Percentiles rank a stretch among this genome's conserved stretches.
Evolutionary conservation across 2,888 invertebrate genomes (phyloP).

Genomic region (Ichneumoninae sp.): DNA sequence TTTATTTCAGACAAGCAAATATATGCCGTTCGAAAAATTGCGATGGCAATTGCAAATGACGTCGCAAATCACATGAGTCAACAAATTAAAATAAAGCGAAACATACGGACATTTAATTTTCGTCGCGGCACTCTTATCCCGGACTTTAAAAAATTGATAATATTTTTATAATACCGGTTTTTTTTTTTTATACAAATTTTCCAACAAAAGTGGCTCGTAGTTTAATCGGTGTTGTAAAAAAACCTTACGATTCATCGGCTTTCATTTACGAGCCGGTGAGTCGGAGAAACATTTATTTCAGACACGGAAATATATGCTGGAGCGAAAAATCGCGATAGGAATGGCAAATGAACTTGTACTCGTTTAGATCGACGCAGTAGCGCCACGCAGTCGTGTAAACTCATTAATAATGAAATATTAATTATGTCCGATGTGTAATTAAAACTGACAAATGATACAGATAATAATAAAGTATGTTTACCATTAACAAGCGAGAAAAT

Average conservation of each 20-base stretch:
- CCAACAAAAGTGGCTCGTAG: too few relatives aligned
- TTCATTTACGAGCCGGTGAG: too few relatives aligned
- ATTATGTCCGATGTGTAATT: background rate
- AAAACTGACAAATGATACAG: conserved; percentile 8
- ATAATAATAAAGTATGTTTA: conserved; percentile 7
- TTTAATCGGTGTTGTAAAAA: too few relatives aligned
- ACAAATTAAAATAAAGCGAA: too few relatives aligned
- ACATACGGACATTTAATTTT: too few relatives aligned
- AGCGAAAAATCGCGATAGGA: background rate
- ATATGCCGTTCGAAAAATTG: background rate
- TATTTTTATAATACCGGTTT: too few relatives aligned
- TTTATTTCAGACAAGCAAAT: background rate
- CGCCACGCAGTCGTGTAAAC: background rate
- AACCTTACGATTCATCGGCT: too few relatives aligned
- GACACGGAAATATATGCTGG: background rate
- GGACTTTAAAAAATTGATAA: too few relatives aligned
- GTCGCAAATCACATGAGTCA: too few relatives aligned
- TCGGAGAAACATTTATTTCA: background rate
- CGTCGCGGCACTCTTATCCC: too few relatives aligned
- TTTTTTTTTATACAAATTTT: too few relatives aligned
- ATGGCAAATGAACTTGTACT: background rate
- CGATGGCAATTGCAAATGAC: background rate
- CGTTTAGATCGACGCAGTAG: background rate
- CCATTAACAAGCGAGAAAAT: conserved; percentile 1
- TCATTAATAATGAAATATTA: conserved; percentile 10